Conservation (phyloP, 2,113 vertebrate genomes). For the Egretta garzetta region DNA sequence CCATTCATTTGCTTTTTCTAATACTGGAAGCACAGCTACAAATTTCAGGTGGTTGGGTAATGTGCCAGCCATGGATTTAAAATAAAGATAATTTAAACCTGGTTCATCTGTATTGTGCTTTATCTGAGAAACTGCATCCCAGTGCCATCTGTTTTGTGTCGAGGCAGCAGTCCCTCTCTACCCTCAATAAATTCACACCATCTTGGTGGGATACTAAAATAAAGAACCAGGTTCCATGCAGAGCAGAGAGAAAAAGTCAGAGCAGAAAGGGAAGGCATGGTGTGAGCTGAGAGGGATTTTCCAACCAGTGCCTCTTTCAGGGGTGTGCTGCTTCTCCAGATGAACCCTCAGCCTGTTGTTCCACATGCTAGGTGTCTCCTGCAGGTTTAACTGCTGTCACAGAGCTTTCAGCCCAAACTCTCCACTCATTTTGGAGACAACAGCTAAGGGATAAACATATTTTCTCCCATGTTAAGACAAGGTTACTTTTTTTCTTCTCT, state of each 20-base stretch:
- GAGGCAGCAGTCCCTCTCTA: neutral
- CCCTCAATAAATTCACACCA: neutral
- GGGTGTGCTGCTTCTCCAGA: neutral
- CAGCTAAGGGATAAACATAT: neutral
- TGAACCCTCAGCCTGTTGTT: neutral
- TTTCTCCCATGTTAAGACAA: neutral
- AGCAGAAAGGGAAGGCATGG: neutral
- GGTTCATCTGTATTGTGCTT: neutral
- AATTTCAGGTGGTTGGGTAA: neutral
- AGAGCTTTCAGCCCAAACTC: neutral
- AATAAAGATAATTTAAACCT: neutral
- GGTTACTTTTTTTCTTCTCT: neutral
- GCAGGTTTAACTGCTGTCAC: neutral
- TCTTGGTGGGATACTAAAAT: neutral
- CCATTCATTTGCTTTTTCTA: neutral
- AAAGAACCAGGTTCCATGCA: rapidly evolving
- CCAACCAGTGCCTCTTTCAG: neutral
- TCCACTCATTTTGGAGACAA: neutral
- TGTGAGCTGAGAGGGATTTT: neutral
- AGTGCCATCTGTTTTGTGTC: neutral
- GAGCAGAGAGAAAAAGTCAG: neutral
- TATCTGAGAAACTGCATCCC: neutral
- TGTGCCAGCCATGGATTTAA: neutral
- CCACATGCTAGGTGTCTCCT: neutral
- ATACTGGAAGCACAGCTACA: neutral